Conservation (phyloP, 2,113 vertebrate species). For the Platichthys stellatus region DNA sequence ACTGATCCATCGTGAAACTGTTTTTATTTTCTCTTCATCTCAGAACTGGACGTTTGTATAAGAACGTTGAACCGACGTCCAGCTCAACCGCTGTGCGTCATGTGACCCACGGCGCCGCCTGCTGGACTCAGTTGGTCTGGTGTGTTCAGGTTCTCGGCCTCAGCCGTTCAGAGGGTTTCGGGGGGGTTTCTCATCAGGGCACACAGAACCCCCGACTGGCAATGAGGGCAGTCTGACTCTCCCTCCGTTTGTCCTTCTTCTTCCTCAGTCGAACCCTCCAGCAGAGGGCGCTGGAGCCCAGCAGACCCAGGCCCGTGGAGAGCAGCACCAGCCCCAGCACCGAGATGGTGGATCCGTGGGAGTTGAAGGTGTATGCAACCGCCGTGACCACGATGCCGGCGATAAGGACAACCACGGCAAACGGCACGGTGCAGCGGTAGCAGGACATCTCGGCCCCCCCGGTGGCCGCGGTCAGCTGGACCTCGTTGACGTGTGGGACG, state of each 20-base stretch:
- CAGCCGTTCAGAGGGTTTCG: too few relatives aligned
- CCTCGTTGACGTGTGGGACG: slow-evolving; percentile 84
- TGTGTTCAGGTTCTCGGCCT: too few relatives aligned
- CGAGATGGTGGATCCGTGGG: slow-evolving; percentile 91
- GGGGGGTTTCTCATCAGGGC: slow-evolving; percentile 22
- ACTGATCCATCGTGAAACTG: too few relatives aligned
- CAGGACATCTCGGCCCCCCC: slow-evolving; percentile 91
- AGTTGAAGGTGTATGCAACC: slow-evolving; percentile 92
- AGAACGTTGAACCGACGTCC: neutral
- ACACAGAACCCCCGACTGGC: slow-evolving; percentile 75
- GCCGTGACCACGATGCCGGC: slow-evolving; percentile 87
- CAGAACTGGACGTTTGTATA: too few relatives aligned
- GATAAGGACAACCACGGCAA: slow-evolving; percentile 89
- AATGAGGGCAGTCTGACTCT: slow-evolving; percentile 90
- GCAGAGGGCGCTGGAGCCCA: slow-evolving; percentile 87
- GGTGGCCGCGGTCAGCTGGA: slow-evolving; percentile 88
- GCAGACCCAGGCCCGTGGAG: slow-evolving; percentile 84
- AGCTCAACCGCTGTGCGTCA: too few relatives aligned
- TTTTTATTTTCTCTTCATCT: too few relatives aligned
- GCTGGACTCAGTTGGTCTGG: too few relatives aligned
- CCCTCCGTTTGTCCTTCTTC: slow-evolving; percentile 86
- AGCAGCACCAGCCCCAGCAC: slow-evolving; percentile 90
- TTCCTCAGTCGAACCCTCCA: slow-evolving; percentile 86
- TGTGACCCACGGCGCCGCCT: too few relatives aligned
- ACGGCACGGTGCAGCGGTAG: slow-evolving; percentile 90